Percentiles rank a stretch among this genome's conserved stretches.
These are phyloP conservation scores for Discoglossus pictus DNA, from an alignment of 2,797 vertebrate genomes.

Conservation along the genomic window DNA sequence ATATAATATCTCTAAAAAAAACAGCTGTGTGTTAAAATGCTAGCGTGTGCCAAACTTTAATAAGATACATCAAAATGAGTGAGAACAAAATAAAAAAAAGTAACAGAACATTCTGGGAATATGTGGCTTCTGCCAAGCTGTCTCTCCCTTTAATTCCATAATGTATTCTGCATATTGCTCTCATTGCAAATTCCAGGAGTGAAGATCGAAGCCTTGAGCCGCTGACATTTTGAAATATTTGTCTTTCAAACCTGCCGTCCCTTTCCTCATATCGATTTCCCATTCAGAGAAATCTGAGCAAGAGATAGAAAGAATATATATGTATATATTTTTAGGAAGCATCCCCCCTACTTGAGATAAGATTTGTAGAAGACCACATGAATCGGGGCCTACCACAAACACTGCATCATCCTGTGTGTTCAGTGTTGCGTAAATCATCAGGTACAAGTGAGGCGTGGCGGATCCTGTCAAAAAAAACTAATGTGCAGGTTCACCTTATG, in stretches of 20 bases:
- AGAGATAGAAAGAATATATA: too few species aligned
- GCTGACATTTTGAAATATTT: slow-evolving; percentile 72
- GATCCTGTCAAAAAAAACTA: too few species aligned
- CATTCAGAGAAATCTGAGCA: slow-evolving; percentile 58
- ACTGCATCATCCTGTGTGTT: too few species aligned
- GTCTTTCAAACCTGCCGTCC: slow-evolving; percentile 65
- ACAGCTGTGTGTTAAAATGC: slow-evolving; percentile 52
- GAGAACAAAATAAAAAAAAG: not conserved
- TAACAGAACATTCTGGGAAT: slow-evolving; percentile 28
- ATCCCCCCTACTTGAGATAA: slow-evolving; percentile 53
- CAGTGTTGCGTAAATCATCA: too few species aligned
- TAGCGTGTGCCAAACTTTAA: slow-evolving; percentile 46
- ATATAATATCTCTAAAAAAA: slow-evolving; percentile 19
- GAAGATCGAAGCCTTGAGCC: slow-evolving; percentile 66
- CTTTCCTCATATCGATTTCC: slow-evolving; percentile 65
- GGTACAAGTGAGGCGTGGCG: too few species aligned
- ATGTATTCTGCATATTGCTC: slow-evolving; percentile 61
- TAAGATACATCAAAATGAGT: slow-evolving; percentile 28
- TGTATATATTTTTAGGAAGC: slow-evolving; percentile 62
- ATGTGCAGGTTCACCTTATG: too few species aligned
- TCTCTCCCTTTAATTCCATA: slow-evolving; percentile 59
- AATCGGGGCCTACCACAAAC: too few species aligned
- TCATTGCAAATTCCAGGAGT: slow-evolving; percentile 63
- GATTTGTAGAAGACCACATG: slow-evolving; percentile 49
- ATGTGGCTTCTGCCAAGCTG: slow-evolving; percentile 55